A percentile compares a stretch with the other conserved stretches of the same genome.
phyloP scores from a whole-genome alignment of 2,797 vertebrate species.

The Neostethus bicornis region DNA sequence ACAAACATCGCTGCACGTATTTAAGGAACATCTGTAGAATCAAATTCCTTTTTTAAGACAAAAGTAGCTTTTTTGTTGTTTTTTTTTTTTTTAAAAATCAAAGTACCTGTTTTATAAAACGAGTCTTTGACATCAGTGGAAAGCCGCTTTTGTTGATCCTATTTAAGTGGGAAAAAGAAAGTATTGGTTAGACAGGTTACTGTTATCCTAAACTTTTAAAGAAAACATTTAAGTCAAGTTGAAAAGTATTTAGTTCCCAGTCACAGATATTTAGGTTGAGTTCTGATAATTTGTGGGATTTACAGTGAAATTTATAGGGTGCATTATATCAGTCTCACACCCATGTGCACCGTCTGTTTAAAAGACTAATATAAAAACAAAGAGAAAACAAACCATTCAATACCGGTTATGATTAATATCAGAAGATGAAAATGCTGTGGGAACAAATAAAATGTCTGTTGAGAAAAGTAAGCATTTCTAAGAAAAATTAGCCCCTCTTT shows the following conservation, averaged over 20 bases:
- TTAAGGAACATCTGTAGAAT: neutral
- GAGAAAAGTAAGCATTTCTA: neutral
- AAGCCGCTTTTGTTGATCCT: slow-evolving; percentile 86
- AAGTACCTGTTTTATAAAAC: slow-evolving; percentile 81
- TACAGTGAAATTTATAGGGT: slow-evolving; percentile 14
- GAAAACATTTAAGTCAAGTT: neutral
- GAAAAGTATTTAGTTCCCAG: neutral
- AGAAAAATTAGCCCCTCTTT: neutral
- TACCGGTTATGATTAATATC: slow-evolving; percentile 66
- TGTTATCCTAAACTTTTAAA: neutral
- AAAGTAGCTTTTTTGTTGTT: too few species aligned
- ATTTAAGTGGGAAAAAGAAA: slow-evolving; percentile 16
- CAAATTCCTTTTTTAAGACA: too few species aligned
- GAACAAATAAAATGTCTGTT: slow-evolving; percentile 27
- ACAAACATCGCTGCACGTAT: neutral
- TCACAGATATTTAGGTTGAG: neutral
- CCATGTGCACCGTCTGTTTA: slow-evolving; percentile 43
- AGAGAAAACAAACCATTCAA: slow-evolving; percentile 66
- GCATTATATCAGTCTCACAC: slow-evolving; percentile 32
- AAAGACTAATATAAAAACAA: slow-evolving; percentile 48
- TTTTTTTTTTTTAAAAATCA: too few species aligned
- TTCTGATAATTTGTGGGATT: neutral
- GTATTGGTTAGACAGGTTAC: slow-evolving; percentile 8
- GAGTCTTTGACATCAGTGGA: slow-evolving; percentile 83
- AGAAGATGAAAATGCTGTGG: slow-evolving; percentile 64